Conservation (phyloP, 2,797 vertebrate genomes). For the Protonibea diacanthus region DNA sequence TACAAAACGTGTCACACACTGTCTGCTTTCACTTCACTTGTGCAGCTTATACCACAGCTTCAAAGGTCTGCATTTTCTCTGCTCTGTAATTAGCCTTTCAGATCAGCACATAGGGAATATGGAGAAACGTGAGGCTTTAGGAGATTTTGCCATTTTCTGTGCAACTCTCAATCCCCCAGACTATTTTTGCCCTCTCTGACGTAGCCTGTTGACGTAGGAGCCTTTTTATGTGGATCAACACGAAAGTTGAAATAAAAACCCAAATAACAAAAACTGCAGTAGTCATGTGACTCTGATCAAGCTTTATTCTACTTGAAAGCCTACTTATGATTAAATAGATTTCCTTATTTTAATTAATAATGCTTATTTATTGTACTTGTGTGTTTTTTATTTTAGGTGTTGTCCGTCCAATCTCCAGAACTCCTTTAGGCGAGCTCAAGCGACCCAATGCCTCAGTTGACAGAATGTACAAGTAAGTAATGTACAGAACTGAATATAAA, state of each 20-base stretch:
- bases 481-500: slow-evolving; percentile 8
- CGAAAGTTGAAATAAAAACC: slow-evolving; percentile 35
- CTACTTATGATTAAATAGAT: not conserved
- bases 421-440: slow-evolving; percentile 91
- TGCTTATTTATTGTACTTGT: not conserved
- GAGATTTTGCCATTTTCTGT: slow-evolving; percentile 50
- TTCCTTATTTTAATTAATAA: not conserved
- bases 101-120: slow-evolving; percentile 38
- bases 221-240: slow-evolving; percentile 60
- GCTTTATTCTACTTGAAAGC: slow-evolving; percentile 19
- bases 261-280: slow-evolving; percentile 22
- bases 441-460: slow-evolving; percentile 88
- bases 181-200: slow-evolving; percentile 51
- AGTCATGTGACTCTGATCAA: slow-evolving; percentile 33
- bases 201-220: slow-evolving; percentile 48
- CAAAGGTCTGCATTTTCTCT: slow-evolving; percentile 36
- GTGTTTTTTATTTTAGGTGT: slow-evolving; percentile 82
- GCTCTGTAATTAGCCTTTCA: slow-evolving; percentile 51
- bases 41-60: slow-evolving; percentile 20
- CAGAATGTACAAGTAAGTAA: slow-evolving; percentile 94
- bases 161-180: slow-evolving; percentile 41
- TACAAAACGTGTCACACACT: not conserved
- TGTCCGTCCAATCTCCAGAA: slow-evolving; percentile 85
- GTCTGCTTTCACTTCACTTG: slow-evolving; percentile 13
- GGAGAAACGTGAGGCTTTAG: slow-evolving; percentile 48